Evolutionary conservation across 2,797 vertebrate species (phyloP), one percentile per base, ranked within the genome.

Genomic region (Limnodromus scolopaceus): DNA sequence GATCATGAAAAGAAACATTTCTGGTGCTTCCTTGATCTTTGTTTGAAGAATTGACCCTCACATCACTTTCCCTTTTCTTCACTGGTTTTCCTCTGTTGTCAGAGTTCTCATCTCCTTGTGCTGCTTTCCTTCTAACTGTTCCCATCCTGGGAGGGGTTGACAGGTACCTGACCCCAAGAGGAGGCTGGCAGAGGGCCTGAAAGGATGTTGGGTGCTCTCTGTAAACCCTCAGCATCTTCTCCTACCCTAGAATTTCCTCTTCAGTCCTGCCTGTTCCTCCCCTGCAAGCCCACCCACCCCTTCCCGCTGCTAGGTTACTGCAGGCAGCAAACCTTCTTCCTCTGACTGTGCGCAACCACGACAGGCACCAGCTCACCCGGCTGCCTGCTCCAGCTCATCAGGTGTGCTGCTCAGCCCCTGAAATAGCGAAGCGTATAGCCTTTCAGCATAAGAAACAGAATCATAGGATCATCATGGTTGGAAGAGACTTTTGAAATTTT

Each of bases 261-360:
- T 66, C 23, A 22, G 39, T 34, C 39, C 43, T 77, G n/a, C 6
- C 19, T 77, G 39, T 10, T 69, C 41, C 41, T 82, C 14, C 7
- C 10, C 19, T 61, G 10, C 27, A 72, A 65, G 38, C 7, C 20
- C 63, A 43, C 16, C 8, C 1, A 0, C 7, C 17, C 15, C 12
- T 23, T 76, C 41, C 11, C 1, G 1, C 53, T 22, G 20, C 25
- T 60, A 16, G 28, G 12, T 49, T n/a, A 17, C 24, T 46, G 43
- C 48, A 68, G 68, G 17, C 23, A 81, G n/a, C 25, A 70, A 45
- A 41, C 16, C 13, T 36, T 61, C 28, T 30, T 66, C 65, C 51
- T 55, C 46, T 48, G 24, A 14, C 48, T 54, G 15, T 3, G 2
- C 2, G 0, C 0, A 3, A 1, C 36, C 25, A 11, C 1, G 8